phyloP scores from a whole-genome alignment of 1,140 invertebrate species.

The Orchestia grillus region DNA sequence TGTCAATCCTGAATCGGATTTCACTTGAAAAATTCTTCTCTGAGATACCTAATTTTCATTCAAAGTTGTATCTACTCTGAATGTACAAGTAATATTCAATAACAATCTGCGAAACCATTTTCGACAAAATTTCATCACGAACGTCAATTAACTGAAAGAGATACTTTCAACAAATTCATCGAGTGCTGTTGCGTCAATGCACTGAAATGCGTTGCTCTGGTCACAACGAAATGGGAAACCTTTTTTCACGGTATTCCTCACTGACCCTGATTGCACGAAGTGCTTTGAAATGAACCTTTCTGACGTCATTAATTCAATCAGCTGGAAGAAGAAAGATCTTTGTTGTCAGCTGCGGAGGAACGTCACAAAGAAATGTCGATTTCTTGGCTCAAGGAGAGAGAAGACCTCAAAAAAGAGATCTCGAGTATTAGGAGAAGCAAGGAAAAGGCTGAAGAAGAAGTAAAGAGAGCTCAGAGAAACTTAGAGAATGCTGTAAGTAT shows the following conservation, averaged over 20 bases:
- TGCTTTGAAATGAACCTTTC: background rate
- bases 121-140: background rate
- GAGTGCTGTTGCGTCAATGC: background rate
- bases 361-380: constrained; percentile 66
- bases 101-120: background rate
- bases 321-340: constrained; percentile 65
- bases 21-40: background rate
- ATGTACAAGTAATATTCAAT: background rate
- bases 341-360: constrained; percentile 59
- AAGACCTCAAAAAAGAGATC: constrained; percentile 74
- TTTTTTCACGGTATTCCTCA: background rate
- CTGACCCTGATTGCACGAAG: background rate
- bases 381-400: constrained; percentile 72
- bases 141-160: background rate
- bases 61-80: background rate
- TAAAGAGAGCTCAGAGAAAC: constrained; percentile 73
- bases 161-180: background rate
- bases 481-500: constrained; percentile 67
- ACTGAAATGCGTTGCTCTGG: background rate
- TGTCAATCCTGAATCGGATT: background rate
- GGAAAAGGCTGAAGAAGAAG: constrained; percentile 73
- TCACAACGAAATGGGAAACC: background rate
- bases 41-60: background rate
- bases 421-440: constrained; percentile 71
- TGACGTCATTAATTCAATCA: constrained; percentile 24